Evolutionary conservation across 2,888 invertebrate genomes (phyloP).

Genomic region (Acleris emargana): DNA sequence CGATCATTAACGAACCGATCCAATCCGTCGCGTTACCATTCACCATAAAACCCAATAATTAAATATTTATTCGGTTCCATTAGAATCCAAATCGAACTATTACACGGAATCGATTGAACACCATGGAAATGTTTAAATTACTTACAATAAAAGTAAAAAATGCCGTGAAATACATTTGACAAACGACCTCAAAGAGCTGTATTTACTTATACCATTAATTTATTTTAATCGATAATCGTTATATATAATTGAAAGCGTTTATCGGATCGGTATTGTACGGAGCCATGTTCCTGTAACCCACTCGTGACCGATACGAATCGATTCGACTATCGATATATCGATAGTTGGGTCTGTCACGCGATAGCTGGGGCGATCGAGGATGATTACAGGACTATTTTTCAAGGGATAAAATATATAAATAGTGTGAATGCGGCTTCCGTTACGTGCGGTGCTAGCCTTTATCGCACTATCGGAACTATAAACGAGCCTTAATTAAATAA

Average conservation of each 20-base stretch:
- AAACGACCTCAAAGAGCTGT: slow-evolving; percentile 60
- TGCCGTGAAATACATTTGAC: slow-evolving; percentile 75
- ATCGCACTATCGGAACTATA: slow-evolving; percentile 17
- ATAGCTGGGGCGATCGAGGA: slow-evolving; percentile 45
- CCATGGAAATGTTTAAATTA: slow-evolving; percentile 72
- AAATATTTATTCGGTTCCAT: slow-evolving; percentile 81
- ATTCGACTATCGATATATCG: slow-evolving; percentile 64
- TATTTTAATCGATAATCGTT: slow-evolving; percentile 73
- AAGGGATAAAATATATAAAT: slow-evolving; percentile 20
- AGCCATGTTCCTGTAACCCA: slow-evolving; percentile 58
- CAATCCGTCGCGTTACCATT: slow-evolving; percentile 75
- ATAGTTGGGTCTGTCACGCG: slow-evolving; percentile 63
- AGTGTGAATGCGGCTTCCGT: slow-evolving; percentile 14
- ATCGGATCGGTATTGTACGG: slow-evolving; percentile 49
- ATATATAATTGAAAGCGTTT: slow-evolving; percentile 65
- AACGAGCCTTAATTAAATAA: slow-evolving; percentile 24
- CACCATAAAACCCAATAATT: slow-evolving; percentile 75
- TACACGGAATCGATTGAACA: slow-evolving; percentile 74
- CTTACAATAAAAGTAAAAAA: slow-evolving; percentile 59
- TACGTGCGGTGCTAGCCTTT: slow-evolving; percentile 4
- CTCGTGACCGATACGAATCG: slow-evolving; percentile 65
- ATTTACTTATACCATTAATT: slow-evolving; percentile 64
- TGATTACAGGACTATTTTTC: slow-evolving; percentile 42
- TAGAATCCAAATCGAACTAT: slow-evolving; percentile 68
- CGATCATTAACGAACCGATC: slow-evolving; percentile 69